phyloP scores from a whole-genome alignment of 2,797 vertebrate genomes.

The Danio albolineatus region DNA sequence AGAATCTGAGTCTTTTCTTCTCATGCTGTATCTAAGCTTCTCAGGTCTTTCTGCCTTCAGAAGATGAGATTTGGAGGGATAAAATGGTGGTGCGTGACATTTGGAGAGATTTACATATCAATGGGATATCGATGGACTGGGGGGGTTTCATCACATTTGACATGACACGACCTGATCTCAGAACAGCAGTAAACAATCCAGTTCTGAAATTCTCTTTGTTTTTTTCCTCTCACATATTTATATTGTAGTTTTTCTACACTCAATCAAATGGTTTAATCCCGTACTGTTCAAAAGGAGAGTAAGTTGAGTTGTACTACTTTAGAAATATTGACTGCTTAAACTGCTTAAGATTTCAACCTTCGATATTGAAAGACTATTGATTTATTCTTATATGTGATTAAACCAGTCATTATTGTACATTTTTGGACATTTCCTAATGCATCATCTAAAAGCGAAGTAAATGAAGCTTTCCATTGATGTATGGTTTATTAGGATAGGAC shows the following conservation, averaged over 20 bases:
- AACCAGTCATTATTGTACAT: too few relatives aligned
- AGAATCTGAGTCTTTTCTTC: background rate
- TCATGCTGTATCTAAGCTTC: constrained; percentile 12
- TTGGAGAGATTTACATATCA: constrained; percentile 61
- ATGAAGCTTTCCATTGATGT: too few relatives aligned
- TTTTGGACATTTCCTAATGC: too few relatives aligned
- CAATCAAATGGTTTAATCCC: background rate
- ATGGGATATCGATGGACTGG: constrained; percentile 30
- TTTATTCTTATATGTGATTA: too few relatives aligned
- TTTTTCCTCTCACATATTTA: background rate
- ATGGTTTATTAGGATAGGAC: too few relatives aligned
- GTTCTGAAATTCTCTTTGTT: background rate
- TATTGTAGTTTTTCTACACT: background rate
- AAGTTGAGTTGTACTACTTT: too few relatives aligned
- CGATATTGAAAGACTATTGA: too few relatives aligned
- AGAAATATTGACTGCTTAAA: too few relatives aligned
- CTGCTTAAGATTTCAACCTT: too few relatives aligned
- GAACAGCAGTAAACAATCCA: constrained; percentile 5
- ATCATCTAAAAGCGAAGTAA: too few relatives aligned
- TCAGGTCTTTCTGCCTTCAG: constrained; percentile 1
- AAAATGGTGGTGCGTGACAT: constrained; percentile 17
- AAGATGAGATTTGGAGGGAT: constrained; percentile 15
- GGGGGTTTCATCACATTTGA: constrained; percentile 17
- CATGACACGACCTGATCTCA: constrained; percentile 1
- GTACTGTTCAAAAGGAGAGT: too few relatives aligned